Evolutionary conservation across 2,797 vertebrate species (phyloP).

Genomic region (Lepus oiostolus): DNA sequence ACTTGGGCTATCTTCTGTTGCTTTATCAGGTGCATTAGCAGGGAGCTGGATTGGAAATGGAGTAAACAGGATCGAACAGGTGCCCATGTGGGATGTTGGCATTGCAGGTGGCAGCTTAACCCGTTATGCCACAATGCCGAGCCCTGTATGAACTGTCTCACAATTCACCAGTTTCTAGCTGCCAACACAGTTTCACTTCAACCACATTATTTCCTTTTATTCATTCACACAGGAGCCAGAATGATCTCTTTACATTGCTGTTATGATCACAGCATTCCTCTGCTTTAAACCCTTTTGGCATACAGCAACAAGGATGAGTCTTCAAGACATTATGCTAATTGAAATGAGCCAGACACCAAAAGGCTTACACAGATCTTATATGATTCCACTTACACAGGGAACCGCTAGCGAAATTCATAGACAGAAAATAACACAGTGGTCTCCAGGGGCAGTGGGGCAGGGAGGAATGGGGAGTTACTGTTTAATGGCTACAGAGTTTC

Average conservation of each 20-base stretch:
- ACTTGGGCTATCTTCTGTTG: no score
- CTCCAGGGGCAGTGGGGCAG: not conserved
- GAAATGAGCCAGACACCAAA: slow-evolving; percentile 22
- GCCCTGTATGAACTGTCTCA: no score
- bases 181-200: not conserved
- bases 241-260: not conserved
- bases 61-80: no score
- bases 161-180: not conserved
- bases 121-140: no score
- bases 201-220: not conserved
- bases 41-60: no score
- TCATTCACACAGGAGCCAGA: slow-evolving; percentile 4
- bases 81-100: no score
- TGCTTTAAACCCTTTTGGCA: not conserved
- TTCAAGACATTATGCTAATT: not conserved
- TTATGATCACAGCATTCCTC: not conserved
- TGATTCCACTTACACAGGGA: not conserved
- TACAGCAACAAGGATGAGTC: not conserved
- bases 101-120: no score
- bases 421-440: not conserved
- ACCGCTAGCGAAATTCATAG: not conserved
- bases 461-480: not conserved
- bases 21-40: no score
- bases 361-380: not conserved
- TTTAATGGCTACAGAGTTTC: not conserved